Evolutionary conservation across 2,113 vertebrate genomes (phyloP), one percentile per base, ranked within the genome.

Genomic region (Pseudois nayaur): DNA sequence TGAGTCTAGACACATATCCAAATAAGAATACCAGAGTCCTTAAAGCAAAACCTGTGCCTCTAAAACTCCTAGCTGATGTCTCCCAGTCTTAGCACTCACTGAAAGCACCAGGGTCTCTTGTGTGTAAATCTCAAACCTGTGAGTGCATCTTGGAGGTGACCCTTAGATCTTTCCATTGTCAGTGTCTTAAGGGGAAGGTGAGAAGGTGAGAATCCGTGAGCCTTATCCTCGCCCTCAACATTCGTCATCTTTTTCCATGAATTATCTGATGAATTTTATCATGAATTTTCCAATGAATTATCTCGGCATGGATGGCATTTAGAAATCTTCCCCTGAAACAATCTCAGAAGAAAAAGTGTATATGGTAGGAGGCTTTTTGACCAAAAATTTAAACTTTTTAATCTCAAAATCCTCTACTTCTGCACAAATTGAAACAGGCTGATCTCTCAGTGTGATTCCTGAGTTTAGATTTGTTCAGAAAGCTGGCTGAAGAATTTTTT

Each of bases 301-400:
- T 91, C 90, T 95, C 29, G 1, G 67, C 36, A 83, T 11, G 25
- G 43, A 52, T 1, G 8, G 3, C 60, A 52, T 90, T 96, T 89
- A 87, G 40, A 96, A 95, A 95, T 81, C 59, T 67, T 94, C 16
- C 89, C 25, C 55, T 94, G 74, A 97, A 95, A 94, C 48, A 91
- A 76, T 89, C 52, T 85, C 59, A 74, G 15, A 97, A 40, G n/a
- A 62, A 60, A 89, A 91, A 91, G 5, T 54, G 2, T 25, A 92
- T 81, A 45, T 87, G 40, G 52, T 59, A 85, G 55, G 57, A 91
- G 21, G 36, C 87, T 95, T 88, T 78, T 21, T 94, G 71, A 95
- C 33, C 25, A 60, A 62, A 96, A 81, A n/a, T 78, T 62, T 27
- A 33, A 43, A 31, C 2, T 29, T 54, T 82, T 64, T 16, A 85